Evolutionary conservation across 2,113 vertebrate genomes (phyloP), one percentile per base, ranked within the genome.

Genomic region (Pollimyrus isidori): DNA sequence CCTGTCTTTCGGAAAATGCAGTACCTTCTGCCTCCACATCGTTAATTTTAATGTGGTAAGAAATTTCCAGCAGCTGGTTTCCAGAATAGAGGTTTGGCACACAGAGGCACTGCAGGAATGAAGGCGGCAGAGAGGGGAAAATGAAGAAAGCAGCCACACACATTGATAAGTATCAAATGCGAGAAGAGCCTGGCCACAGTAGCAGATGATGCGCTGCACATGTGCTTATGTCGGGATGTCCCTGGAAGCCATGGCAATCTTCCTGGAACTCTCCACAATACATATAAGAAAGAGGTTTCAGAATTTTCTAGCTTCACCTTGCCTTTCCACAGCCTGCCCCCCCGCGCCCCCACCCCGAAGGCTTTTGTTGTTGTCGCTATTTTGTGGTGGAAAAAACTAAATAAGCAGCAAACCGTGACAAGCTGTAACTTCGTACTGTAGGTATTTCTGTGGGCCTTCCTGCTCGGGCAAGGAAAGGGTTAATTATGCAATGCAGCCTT

Each of bases 1-100:
- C 48, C 45, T 48, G 45, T 45, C 80, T 11, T 26, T 11, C 26
- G 1, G 26, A 89, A 52, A 93, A 94, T 94, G 91, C 92, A 95
- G 93, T 94, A 91, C 50, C 49, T 53, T 87, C 48, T 21, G n/a
- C 45, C 48, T 56, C 56, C 85, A 52, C 49, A 42, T 87, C 50
- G n/a, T 87, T 87, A 52, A 87, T 53, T 87, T 87, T 87, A 53
- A 86, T 46, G 49, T 52, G 23, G 46, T 30, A 19, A 86, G 85
- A 53, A 49, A 35, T 86, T 50, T 35, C 50, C 85, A 76, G 50
- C 49, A 89, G 7, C 87, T 89, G 90, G 89, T 89, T 80, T 69
- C 7, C 88, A 90, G 89, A 91, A 39, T 3, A 49, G 7, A 87
- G 88, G 82, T 73, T 90, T 87, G 90, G 91, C 65, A 84, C 26